A percentile compares a stretch with the other conserved stretches of the same genome.
phyloP scores from a whole-genome alignment of 2,888 invertebrate genomes.

The Sipha maydis region DNA sequence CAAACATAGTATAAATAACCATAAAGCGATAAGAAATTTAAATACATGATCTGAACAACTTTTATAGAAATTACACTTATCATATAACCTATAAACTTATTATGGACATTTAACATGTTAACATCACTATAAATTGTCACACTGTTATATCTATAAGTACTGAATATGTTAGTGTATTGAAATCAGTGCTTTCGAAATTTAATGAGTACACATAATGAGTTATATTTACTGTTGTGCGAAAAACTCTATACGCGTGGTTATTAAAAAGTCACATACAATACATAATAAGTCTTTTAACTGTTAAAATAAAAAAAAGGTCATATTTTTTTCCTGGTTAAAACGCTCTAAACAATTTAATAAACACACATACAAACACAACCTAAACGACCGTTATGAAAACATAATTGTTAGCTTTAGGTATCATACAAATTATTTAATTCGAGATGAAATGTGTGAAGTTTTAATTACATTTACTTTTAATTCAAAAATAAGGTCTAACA shows the following conservation, averaged over 20 bases:
- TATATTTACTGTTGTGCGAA: background rate
- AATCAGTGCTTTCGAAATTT: background rate
- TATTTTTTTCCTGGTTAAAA: slow-evolving; percentile 3
- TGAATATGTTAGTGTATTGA: background rate
- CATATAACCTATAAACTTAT: background rate
- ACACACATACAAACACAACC: background rate
- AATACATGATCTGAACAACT: no score
- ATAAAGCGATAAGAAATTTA: no score
- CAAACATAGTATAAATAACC: no score
- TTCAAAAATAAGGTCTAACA: background rate
- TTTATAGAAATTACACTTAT: no score
- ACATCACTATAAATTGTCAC: background rate
- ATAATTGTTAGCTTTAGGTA: background rate
- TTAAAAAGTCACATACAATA: slow-evolving; percentile 10
- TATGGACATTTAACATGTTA: background rate
- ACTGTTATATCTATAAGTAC: background rate
- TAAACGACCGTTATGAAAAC: background rate
- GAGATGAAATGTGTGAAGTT: slow-evolving; percentile 21
- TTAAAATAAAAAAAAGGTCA: slow-evolving; percentile 47
- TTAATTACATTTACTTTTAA: slow-evolving; percentile 12
- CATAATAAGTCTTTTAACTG: slow-evolving; percentile 6
- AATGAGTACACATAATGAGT: slow-evolving; percentile 17
- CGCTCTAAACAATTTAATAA: slow-evolving; percentile 33
- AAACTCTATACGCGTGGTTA: background rate
- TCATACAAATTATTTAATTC: slow-evolving; percentile 23